phyloP scores from a whole-genome alignment of 2,113 vertebrate genomes.

The Chamaetylas fuelleborni region DNA sequence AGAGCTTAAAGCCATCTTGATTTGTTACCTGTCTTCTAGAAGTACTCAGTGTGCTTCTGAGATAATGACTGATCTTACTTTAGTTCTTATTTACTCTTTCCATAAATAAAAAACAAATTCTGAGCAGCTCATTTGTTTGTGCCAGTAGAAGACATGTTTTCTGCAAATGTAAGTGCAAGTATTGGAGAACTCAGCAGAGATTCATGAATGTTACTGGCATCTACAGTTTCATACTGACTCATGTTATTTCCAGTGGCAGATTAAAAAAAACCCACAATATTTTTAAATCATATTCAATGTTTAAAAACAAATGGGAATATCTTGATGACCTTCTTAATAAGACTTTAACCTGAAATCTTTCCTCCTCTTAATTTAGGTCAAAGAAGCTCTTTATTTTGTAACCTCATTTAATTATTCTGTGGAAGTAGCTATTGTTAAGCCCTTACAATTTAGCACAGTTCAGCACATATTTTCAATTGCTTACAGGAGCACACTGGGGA shows the following conservation, averaged over 20 bases:
- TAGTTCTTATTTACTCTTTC: neutral
- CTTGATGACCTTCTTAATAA: neutral
- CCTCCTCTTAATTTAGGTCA: neutral
- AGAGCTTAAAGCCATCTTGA: neutral
- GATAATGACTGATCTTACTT: neutral
- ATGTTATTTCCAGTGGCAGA: neutral
- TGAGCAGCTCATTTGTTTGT: neutral
- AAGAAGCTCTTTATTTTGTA: neutral
- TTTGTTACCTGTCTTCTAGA: neutral
- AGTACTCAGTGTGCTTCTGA: neutral
- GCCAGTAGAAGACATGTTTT: neutral
- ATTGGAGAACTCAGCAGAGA: neutral
- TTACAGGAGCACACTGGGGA: constrained; percentile 1
- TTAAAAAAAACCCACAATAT: neutral
- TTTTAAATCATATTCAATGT: neutral
- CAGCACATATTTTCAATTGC: constrained; percentile 13
- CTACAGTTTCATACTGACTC: neutral
- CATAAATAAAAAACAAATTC: neutral
- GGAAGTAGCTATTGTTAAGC: constrained; percentile 3
- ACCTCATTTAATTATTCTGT: constrained; percentile 30
- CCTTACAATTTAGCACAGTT: neutral
- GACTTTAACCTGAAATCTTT: neutral
- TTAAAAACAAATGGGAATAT: neutral
- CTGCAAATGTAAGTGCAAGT: neutral
- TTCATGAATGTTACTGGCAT: neutral